phyloP scores from a whole-genome alignment of 2,797 vertebrate species.

The Florisuga fusca region DNA sequence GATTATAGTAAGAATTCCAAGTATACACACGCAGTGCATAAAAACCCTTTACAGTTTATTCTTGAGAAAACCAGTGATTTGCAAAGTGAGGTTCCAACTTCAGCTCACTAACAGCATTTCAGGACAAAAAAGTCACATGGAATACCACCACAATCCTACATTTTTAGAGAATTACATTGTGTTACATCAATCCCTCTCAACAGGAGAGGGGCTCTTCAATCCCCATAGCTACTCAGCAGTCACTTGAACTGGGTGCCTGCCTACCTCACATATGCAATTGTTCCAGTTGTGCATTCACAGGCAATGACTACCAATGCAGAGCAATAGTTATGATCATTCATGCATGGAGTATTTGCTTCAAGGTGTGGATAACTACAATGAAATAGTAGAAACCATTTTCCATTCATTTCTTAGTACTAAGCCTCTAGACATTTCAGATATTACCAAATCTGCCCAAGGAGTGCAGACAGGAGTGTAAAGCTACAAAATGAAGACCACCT shows the following conservation, averaged over 20 bases:
- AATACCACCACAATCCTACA: neutral
- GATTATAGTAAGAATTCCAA: neutral
- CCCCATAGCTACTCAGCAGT: neutral
- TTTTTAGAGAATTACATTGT: neutral
- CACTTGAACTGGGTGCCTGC: neutral
- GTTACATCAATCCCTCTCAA: neutral
- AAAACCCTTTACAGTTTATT: slow-evolving; percentile 52
- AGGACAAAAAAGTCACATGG: slow-evolving; percentile 10
- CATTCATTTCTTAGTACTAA: neutral
- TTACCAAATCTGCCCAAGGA: neutral
- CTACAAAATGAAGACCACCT: neutral
- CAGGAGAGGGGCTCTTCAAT: neutral
- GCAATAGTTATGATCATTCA: neutral
- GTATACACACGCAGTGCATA: slow-evolving; percentile 1
- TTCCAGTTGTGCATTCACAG: neutral
- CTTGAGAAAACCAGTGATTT: slow-evolving; percentile 24
- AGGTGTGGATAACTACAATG: neutral
- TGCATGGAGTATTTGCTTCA: neutral
- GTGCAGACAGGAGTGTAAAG: neutral
- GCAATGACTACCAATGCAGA: neutral
- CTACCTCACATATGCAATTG: neutral
- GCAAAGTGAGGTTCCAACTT: slow-evolving; percentile 43
- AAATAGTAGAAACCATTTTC: neutral
- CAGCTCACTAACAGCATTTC: slow-evolving; percentile 40
- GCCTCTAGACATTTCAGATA: neutral